Base-by-base conservation (phyloP, 2,797 vertebrate species). In the Halcyon leucocephala region DNA sequence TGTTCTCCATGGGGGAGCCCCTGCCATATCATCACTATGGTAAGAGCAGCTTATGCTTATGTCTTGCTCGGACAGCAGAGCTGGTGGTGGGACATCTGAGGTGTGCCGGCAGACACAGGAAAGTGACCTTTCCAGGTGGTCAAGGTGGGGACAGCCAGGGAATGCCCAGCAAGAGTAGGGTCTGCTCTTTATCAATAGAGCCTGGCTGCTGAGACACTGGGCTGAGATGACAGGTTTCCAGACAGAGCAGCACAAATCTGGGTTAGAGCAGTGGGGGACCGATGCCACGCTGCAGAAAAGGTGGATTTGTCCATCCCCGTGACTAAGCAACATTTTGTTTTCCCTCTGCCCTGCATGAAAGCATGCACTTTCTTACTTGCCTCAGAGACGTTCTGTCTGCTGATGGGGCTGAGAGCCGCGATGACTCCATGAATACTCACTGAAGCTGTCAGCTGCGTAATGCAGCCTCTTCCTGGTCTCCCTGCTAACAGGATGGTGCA, bases 11-110 rank as follows among this genome's bases (percentile, higher is more conserved):
- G 99, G 99, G 99, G 20, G 99, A 99, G 93, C 99, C 99, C 64
- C 98, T 99, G 87, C 99, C 99, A 28, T 99, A 99, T 89, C 99
- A 99, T 92, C 99, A 99, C 97, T 99, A 99, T 3, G 99, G 99
- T 99, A 98, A 98, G 98, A 92, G 81, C 25, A 48, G 54, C 12
- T 13, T 44, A 6, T 61, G 64, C 35, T 48, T 18, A 12, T 0
- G 3, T n/a, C n/a, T 64, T 14, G 24, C 24, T n/a, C 28, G 81
- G 52, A 21, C 31, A 42, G 41, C 54, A 82, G 67, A 65, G 14
- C 18, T 57, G 67, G 5, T 51, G 41, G 18, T 61, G 78, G 80
- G 16, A 31, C 33, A 10, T 31, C 31, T 51, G 71, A 37, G 49
- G 5, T 1, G 0, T 17, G 16, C 46, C 4, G 10, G 52, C 64